Evolutionary conservation across 2,888 invertebrate genomes (phyloP).

Genomic region (Hypercompe scribonia): DNA sequence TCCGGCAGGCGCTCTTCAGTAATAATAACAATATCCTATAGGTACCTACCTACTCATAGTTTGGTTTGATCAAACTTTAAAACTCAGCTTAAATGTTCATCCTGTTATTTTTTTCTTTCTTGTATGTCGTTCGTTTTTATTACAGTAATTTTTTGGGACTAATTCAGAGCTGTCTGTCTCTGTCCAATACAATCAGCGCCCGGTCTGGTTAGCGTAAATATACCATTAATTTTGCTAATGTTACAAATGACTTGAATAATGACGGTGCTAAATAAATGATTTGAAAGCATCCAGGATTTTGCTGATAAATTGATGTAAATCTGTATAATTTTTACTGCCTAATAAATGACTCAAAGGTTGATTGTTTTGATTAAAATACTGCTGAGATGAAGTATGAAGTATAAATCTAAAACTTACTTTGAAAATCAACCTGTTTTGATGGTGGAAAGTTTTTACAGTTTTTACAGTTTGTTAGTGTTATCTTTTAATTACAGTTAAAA

Average conservation of each 20-base stretch:
- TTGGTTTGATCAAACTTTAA: neutral
- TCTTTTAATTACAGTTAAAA: no score
- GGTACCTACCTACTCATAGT: no score
- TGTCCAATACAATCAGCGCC: slow-evolving; percentile 42
- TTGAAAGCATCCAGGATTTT: slow-evolving; percentile 16
- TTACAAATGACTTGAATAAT: slow-evolving; percentile 40
- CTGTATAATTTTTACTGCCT: neutral
- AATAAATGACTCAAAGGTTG: neutral
- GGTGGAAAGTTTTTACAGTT: neutral
- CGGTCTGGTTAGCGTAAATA: slow-evolving; percentile 45
- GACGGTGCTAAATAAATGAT: slow-evolving; percentile 32
- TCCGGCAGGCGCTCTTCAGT: no score
- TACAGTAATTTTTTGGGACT: slow-evolving; percentile 29
- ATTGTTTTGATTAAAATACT: neutral
- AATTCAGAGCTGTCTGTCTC: slow-evolving; percentile 35
- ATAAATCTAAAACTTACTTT: neutral
- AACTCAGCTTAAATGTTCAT: neutral
- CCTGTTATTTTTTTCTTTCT: slow-evolving; percentile 5
- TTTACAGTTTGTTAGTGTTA: neutral
- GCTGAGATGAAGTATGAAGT: neutral
- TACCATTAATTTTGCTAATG: slow-evolving; percentile 51
- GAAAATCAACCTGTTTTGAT: neutral
- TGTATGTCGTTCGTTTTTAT: slow-evolving; percentile 44
- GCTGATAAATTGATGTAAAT: slow-evolving; percentile 12
- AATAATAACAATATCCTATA: no score